phyloP scores from a whole-genome alignment of 1,140 invertebrate species.

The Hydropsyche tenuis region DNA sequence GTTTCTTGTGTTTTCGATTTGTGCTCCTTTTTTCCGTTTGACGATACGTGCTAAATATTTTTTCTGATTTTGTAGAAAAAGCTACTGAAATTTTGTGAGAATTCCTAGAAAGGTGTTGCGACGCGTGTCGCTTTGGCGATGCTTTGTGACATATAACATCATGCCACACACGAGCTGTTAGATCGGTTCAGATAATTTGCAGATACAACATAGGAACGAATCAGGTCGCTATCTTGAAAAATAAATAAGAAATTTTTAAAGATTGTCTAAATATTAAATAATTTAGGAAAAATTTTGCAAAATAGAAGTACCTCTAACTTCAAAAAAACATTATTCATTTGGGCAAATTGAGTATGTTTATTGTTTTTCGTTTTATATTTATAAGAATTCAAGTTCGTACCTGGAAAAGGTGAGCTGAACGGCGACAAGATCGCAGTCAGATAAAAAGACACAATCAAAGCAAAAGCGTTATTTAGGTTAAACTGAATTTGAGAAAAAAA shows the following conservation, averaged over 20 bases:
- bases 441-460: slow-evolving; percentile 43
- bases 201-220: background rate
- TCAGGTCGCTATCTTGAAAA: no score
- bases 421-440: slow-evolving; percentile 42
- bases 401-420: slow-evolving; percentile 26
- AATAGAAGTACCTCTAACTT: no score
- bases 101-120: slow-evolving; percentile 41
- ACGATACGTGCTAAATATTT: no score
- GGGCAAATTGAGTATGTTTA: background rate
- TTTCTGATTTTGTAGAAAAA: no score
- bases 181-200: slow-evolving; percentile 15
- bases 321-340: no score
- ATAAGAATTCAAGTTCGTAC: slow-evolving; percentile 2
- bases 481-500: slow-evolving; percentile 29
- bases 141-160: slow-evolving; percentile 2
- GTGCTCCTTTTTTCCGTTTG: no score
- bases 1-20: no score
- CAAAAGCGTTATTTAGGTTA: slow-evolving; percentile 33
- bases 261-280: no score
- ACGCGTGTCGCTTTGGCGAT: slow-evolving; percentile 26
- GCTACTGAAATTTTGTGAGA: background rate
- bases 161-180: slow-evolving; percentile 33
- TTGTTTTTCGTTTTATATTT: background rate
- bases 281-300: no score
- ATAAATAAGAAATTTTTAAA: no score